These are phyloP conservation scores for Bolinopsis microptera DNA, from an alignment of 37 sponge, comb jelly and placozoan genomes.

Conservation along the genomic window DNA sequence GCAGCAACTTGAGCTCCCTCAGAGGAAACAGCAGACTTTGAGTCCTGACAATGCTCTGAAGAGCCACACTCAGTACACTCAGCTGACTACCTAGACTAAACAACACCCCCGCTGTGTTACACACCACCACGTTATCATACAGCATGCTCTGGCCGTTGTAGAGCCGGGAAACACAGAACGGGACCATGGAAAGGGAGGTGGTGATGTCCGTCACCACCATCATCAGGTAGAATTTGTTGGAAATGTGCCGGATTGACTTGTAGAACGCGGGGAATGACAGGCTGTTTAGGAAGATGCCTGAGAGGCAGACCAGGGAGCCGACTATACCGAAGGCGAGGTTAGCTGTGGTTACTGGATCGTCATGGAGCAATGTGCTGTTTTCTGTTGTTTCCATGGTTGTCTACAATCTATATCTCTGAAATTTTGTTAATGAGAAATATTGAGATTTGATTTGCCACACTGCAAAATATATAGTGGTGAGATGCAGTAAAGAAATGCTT, in stretches of 20 bases:
- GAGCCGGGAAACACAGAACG: not conserved
- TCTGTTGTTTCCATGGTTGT: too few species aligned
- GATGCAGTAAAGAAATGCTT: too few species aligned
- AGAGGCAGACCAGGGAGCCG: not conserved
- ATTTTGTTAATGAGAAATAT: too few species aligned
- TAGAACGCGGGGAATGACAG: not conserved
- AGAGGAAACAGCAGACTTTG: conserved; percentile 7
- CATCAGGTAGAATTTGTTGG: not conserved
- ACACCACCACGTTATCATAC: not conserved
- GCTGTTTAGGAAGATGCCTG: not conserved
- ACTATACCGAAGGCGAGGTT: not conserved
- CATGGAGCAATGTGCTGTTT: not conserved
- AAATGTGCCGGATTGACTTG: not conserved
- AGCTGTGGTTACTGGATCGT: not conserved
- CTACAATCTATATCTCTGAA: too few species aligned
- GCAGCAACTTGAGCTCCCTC: not conserved
- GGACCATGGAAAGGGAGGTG: not conserved
- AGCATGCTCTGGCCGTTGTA: not conserved
- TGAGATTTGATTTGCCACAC: too few species aligned
- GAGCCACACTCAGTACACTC: not conserved
- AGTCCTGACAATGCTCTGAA: conserved; percentile 4
- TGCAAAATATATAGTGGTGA: too few species aligned
- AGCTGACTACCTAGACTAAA: not conserved
- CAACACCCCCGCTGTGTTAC: not conserved
- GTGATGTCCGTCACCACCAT: not conserved